Conservation (phyloP, 1,140 invertebrate species). For the Heliothis virescens region DNA sequence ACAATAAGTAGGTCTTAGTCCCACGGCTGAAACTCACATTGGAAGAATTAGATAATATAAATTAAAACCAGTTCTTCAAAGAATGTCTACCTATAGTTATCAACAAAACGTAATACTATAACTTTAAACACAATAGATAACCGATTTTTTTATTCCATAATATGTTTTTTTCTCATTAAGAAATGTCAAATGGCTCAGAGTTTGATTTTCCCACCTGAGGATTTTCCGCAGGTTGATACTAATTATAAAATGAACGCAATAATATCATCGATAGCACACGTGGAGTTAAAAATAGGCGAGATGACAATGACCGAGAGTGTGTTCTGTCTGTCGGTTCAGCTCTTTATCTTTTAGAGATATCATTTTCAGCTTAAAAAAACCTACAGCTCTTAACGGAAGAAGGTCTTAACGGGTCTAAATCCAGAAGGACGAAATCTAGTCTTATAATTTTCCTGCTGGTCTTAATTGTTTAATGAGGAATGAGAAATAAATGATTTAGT, state of each 20-base stretch:
- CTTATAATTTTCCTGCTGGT: too few relatives aligned
- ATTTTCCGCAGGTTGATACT: background rate
- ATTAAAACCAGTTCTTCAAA: background rate
- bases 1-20: too few relatives aligned
- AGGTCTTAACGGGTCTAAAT: too few relatives aligned
- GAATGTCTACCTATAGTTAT: background rate
- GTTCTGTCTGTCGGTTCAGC: background rate
- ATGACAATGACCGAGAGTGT: conserved; percentile 2
- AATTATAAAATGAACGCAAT: conserved; percentile 20
- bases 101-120: background rate
- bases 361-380: too few relatives aligned
- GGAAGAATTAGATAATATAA: background rate
- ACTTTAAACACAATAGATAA: too few relatives aligned
- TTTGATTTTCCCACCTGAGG: background rate
- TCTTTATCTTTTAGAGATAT: background rate
- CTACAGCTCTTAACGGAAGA: too few relatives aligned
- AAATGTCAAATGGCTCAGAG: background rate
- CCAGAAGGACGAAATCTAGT: too few relatives aligned
- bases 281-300: background rate
- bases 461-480: too few relatives aligned
- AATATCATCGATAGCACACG: background rate
- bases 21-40: too few relatives aligned
- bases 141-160: background rate
- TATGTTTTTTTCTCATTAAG: background rate
- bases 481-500: too few relatives aligned